These are phyloP conservation scores for Solea senegalensis DNA, from an alignment of 2,113 vertebrate species.

Conservation along the genomic window DNA sequence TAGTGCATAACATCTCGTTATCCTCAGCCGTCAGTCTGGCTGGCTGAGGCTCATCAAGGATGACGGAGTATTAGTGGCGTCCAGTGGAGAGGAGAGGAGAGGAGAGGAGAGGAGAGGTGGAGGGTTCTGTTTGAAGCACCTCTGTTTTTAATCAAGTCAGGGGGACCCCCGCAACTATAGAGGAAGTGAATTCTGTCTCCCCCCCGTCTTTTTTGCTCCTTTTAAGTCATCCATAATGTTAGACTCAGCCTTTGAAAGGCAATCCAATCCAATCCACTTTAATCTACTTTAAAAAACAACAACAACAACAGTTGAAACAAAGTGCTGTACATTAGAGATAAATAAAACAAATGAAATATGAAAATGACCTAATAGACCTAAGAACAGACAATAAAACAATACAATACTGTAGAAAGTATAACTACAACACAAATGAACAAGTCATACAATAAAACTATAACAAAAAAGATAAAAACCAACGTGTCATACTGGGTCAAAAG, in stretches of 20 bases:
- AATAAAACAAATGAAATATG: too few species aligned
- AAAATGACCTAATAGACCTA: too few species aligned
- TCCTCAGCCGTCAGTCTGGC: slow-evolving; percentile 2
- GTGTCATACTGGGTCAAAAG: too few species aligned
- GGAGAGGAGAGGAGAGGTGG: background rate
- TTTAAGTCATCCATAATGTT: slow-evolving; percentile 6
- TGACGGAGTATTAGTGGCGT: background rate
- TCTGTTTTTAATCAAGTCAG: slow-evolving; percentile 22
- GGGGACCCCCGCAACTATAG: background rate
- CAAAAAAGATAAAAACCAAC: too few species aligned
- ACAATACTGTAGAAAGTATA: too few species aligned
- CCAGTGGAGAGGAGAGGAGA: background rate
- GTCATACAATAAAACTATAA: too few species aligned
- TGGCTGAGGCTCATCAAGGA: background rate
- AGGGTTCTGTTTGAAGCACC: slow-evolving; percentile 3
- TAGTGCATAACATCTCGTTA: background rate
- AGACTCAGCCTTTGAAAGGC: background rate
- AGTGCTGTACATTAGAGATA: too few species aligned
- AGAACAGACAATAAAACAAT: too few species aligned
- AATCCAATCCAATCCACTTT: background rate
- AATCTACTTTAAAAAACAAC: too few species aligned
- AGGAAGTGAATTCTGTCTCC: background rate
- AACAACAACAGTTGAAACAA: too few species aligned
- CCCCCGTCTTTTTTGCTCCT: background rate
- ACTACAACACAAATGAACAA: too few species aligned